Percentiles rank a stretch among this genome's conserved stretches.
These are phyloP conservation scores for Loxodonta africana DNA, from an alignment of 2,113 vertebrate species.

Conservation along the genomic window DNA sequence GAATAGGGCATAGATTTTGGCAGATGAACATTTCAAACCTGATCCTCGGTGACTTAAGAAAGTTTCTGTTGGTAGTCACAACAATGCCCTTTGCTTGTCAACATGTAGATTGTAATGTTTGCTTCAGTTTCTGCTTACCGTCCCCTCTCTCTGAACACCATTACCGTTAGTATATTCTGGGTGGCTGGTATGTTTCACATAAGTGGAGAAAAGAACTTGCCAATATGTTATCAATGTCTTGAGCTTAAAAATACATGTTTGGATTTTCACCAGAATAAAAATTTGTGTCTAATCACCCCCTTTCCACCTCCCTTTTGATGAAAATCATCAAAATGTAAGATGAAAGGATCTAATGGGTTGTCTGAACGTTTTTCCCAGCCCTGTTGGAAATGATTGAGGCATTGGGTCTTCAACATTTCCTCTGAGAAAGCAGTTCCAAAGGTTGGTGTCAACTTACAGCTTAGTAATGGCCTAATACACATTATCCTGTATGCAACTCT, in stretches of 20 bases:
- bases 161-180: conserved; percentile 62
- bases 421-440: conserved; percentile 85
- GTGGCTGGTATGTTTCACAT: background rate
- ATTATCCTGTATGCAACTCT: conserved; percentile 82
- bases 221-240: conserved; percentile 82
- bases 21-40: conserved; percentile 47
- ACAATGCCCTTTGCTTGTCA: conserved; percentile 66
- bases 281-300: conserved; percentile 83
- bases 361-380: conserved; percentile 83
- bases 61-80: conserved; percentile 52
- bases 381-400: conserved; percentile 83
- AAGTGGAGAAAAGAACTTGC: conserved; percentile 73
- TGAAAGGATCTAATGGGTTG: conserved; percentile 83
- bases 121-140: background rate
- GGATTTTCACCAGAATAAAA: conserved; percentile 78
- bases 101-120: background rate
- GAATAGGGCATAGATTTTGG: background rate
- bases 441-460: conserved; percentile 86
- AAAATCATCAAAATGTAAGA: conserved; percentile 84
- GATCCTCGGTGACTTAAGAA: conserved; percentile 31
- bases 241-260: conserved; percentile 81
- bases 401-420: conserved; percentile 80
- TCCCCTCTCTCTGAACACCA: conserved; percentile 14
- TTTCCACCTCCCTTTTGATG: conserved; percentile 84
- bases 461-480: conserved; percentile 85